phyloP scores from a whole-genome alignment of 2,888 invertebrate species.

The Dione juno region DNA sequence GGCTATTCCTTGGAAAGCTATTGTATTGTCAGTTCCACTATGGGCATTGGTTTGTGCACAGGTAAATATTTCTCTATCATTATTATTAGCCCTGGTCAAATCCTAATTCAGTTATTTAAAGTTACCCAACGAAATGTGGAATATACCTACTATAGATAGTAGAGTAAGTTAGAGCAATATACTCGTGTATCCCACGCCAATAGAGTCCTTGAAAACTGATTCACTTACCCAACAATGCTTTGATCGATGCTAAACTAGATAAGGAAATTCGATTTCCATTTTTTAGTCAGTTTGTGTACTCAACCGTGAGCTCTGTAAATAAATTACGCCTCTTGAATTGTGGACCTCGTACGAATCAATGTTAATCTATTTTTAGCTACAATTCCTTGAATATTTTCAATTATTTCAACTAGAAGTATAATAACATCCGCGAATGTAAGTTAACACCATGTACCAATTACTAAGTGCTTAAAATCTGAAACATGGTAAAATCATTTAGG shows the following conservation, averaged over 20 bases:
- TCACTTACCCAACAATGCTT: conserved; percentile 8
- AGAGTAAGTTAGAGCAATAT: background rate
- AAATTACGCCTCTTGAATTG: conserved; percentile 33
- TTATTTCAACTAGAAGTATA: background rate
- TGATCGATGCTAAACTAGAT: conserved; percentile 27
- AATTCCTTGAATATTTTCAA: conserved; percentile 33
- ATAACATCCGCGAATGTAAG: background rate
- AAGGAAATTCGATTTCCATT: conserved; percentile 30
- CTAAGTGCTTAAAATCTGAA: background rate
- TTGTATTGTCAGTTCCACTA: conserved; percentile 87
- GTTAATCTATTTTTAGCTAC: conserved; percentile 33
- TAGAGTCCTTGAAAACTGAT: conserved; percentile 3
- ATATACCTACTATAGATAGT: no score
- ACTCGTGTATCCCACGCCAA: conserved; percentile 4
- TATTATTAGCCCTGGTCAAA: no score
- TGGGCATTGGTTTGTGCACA: conserved; percentile 91
- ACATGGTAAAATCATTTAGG: no score
- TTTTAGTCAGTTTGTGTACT: conserved; percentile 29
- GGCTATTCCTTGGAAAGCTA: conserved; percentile 88
- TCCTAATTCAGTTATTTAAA: background rate
- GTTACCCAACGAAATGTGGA: background rate
- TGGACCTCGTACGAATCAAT: conserved; percentile 32
- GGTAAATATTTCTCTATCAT: conserved; percentile 55
- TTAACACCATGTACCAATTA: background rate
- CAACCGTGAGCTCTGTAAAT: conserved; percentile 39